These are phyloP conservation scores for Acanthosoma haemorrhoidale DNA, from an alignment of 2,888 invertebrate genomes.

Conservation along the genomic window DNA sequence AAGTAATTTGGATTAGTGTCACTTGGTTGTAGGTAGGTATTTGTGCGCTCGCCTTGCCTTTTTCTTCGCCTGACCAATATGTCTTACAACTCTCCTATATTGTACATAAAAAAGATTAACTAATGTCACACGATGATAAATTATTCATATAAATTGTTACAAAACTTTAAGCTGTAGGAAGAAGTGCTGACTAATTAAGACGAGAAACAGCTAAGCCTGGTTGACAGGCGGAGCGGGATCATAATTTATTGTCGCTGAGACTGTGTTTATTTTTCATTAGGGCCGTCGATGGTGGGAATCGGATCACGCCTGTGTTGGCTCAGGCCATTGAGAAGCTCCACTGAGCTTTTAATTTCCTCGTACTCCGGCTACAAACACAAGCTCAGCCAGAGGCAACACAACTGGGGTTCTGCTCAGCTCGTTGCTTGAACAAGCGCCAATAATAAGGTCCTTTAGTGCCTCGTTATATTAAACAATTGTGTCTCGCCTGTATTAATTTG, in stretches of 20 bases:
- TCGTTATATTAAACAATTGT: background rate
- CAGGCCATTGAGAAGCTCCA: background rate
- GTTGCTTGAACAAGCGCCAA: background rate
- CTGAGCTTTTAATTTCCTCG: background rate
- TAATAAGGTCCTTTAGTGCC: background rate
- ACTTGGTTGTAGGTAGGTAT: too few relatives aligned
- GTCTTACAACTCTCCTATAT: too few relatives aligned
- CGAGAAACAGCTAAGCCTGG: background rate
- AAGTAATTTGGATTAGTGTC: too few relatives aligned
- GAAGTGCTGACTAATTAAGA: too few relatives aligned
- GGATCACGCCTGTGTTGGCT: background rate
- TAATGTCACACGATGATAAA: too few relatives aligned
- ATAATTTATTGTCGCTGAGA: background rate
- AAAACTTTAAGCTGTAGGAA: too few relatives aligned
- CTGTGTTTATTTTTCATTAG: slow-evolving; percentile 9
- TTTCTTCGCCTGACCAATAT: too few relatives aligned
- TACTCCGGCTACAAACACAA: background rate
- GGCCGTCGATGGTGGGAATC: background rate
- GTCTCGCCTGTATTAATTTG: background rate
- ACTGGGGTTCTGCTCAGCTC: background rate
- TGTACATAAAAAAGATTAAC: too few relatives aligned
- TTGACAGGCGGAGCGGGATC: background rate
- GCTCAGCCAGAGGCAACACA: too few relatives aligned
- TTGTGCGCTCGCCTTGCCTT: too few relatives aligned
- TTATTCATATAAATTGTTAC: too few relatives aligned